Evolutionary conservation across 1,140 invertebrate species (phyloP), one percentile per base, ranked within the genome.

Genomic region (Danaus melanippus): DNA sequence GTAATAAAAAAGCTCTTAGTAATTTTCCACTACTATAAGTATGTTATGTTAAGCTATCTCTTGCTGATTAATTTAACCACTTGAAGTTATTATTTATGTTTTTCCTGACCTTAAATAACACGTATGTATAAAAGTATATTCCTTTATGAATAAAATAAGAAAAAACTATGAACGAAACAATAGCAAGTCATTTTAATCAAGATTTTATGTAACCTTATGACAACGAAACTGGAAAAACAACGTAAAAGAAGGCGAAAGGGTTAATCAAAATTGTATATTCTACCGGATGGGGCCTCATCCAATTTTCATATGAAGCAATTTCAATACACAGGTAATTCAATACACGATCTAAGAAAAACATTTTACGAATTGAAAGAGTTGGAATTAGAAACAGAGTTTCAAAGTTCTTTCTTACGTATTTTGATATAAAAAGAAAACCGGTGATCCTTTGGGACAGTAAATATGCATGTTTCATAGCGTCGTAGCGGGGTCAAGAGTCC

Each of bases 401-500:
- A 70, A 84, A 84, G 71, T 79, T 83, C 78, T 79, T 76, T 75
- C 74, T 76, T 79, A 64, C 56, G 53, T 70, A 82, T 78, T 79
- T 62, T 69, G 64, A 74, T 74, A 71, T 69, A 74, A 77, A 79
- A 69, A 71, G 69, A 65, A 70, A 65, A 61, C 66, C 64, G 68
- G 74, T 61, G 62, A 58, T 47, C 76, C 74, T 74, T 65, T 52
- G 74, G 71, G 76, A 72, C 64, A 57, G 57, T 58, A 64, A 62
- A 72, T 76, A 79, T 84, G 74, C 76, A 84, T 79, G 72, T 80
- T 83, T 83, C 81, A 84, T 84, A 69, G 69, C 72, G 70, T 77
- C 76, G 74, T 79, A 78, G 67, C 76, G 76, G 80, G 79, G 81
- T 84, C 79, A 83, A 79, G 73, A 74, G 71, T 70, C 63, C 65